Base-by-base conservation (phyloP, 2,113 vertebrate genomes). In the Emydura subglobosa region DNA sequence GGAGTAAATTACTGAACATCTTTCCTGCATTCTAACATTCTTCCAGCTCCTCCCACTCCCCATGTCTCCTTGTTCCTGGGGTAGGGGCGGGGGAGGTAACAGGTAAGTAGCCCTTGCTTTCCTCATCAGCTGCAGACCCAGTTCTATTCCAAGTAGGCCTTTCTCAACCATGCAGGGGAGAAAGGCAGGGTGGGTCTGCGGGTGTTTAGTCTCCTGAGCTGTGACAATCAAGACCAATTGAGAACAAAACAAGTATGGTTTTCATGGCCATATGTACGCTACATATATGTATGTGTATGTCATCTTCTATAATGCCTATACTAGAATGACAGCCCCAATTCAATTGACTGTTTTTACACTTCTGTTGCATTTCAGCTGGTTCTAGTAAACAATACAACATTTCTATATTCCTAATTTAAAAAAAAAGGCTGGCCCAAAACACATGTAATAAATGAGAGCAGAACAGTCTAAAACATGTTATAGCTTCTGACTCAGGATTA, bases 401-500 rank as follows among this genome's bases (percentile, higher is more conserved):
- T 3, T 53, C 31, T 81, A 51, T 19, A 57, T 61, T 88, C 93
- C 93, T 84, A 88, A 91, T 97, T 83, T 91, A 65, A 65, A 61
- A 59, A 53, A 82, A 86, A 92, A 55, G 44, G 80, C 5, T 84
- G 22, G 85, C 19, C 29, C 54, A 25, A 39, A 91, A 94, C 90
- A 74, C n/a, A 80, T 61, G 90, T 13, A 34, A 6, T 72, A n/a
- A 72, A 72, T 74, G n/a, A 17, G 90, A 91, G 96, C 85, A n/a
- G 24, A 80, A 47, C 42, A 78, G 74, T 78, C 13, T 27, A 78
- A 82, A 14, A 89, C 12, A 39, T 72, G 42, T 54, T 34, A 65
- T 53, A 94, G 78, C 59, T 86, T 90, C 79, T 27, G 47, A 86
- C 14, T 49, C n/a, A 65, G 79, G 86, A 90, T 72, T 90, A 85